These are phyloP conservation scores for Bugulina stolonifera DNA, from an alignment of 2,888 invertebrate genomes.

Conservation along the genomic window DNA sequence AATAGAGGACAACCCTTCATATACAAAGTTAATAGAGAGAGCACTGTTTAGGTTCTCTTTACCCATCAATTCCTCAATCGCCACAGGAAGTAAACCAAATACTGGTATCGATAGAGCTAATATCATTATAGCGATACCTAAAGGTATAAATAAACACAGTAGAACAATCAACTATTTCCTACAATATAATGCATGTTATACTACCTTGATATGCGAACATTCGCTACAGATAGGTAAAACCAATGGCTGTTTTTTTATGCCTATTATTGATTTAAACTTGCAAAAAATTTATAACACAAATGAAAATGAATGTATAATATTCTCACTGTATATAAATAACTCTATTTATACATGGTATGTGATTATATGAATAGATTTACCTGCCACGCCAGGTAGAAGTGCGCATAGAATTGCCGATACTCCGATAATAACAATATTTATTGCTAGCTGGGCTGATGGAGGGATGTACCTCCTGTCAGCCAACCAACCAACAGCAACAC, in stretches of 20 bases:
- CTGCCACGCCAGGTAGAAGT: not conserved
- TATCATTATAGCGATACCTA: not conserved
- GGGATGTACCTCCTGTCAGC: constrained; percentile 28
- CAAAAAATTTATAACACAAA: too few species aligned
- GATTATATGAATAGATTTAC: too few species aligned
- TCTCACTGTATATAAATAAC: too few species aligned
- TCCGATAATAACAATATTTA: not conserved
- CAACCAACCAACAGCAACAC: constrained; percentile 28
- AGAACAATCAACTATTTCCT: too few species aligned
- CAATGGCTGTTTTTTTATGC: too few species aligned
- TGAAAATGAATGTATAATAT: too few species aligned
- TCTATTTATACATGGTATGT: too few species aligned
- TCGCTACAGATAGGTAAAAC: too few species aligned
- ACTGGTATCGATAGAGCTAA: not conserved
- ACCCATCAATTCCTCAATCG: not conserved
- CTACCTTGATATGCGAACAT: too few species aligned
- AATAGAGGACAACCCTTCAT: not conserved
- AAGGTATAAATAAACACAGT: too few species aligned
- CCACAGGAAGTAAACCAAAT: not conserved
- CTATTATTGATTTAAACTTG: too few species aligned
- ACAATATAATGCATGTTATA: too few species aligned
- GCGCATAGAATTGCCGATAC: not conserved
- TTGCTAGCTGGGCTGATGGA: not conserved
- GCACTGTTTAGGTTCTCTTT: not conserved
- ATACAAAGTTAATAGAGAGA: constrained; percentile 3